Conservation (phyloP, 2,888 invertebrate species). For the Patella depressa region DNA sequence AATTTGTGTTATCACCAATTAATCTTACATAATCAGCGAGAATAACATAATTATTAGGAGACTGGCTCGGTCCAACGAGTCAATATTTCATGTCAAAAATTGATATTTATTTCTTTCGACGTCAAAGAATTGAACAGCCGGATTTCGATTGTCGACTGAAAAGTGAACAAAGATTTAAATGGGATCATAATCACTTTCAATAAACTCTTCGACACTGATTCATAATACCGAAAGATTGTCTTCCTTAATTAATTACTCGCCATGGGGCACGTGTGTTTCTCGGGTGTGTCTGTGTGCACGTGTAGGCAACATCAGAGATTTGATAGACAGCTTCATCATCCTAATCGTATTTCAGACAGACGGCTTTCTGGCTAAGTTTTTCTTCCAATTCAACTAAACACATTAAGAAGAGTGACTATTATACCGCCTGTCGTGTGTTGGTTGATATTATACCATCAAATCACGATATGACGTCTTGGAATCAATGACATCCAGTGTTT, state of each 20-base stretch:
- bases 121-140: slow-evolving; percentile 10
- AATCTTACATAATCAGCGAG: neutral
- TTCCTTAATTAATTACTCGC: slow-evolving; percentile 5
- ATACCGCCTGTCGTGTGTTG: neutral
- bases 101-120: slow-evolving; percentile 10
- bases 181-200: slow-evolving; percentile 5
- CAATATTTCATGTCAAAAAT: slow-evolving; percentile 7
- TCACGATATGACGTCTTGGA: slow-evolving; percentile 1
- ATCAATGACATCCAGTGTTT: neutral
- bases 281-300: slow-evolving; percentile 1
- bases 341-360: neutral
- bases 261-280: neutral
- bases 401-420: slow-evolving; percentile 5
- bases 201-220: slow-evolving; percentile 5
- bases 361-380: neutral
- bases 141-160: neutral
- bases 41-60: slow-evolving; percentile 9
- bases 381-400: neutral
- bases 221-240: neutral
- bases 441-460: neutral
- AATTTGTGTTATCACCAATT: slow-evolving; percentile 3
- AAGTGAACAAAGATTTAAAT: neutral
- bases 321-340: slow-evolving; percentile 3
- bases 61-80: neutral
- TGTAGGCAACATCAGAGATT: neutral